phyloP scores from a whole-genome alignment of 2,113 vertebrate genomes.

The Labeo rohita region DNA sequence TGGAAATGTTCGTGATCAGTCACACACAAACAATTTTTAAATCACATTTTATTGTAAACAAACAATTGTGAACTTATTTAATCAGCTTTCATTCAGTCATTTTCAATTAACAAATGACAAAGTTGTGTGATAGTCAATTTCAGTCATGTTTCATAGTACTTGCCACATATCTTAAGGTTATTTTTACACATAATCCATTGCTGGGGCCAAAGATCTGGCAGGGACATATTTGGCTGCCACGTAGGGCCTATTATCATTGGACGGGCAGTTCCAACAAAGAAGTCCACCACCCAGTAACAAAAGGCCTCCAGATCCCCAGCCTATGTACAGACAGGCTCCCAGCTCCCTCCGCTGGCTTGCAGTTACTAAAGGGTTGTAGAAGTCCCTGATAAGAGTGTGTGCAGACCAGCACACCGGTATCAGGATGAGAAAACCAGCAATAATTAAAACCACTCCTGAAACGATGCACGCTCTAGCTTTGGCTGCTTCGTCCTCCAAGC shows the following conservation, averaged over 20 bases:
- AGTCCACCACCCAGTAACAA: constrained; percentile 76
- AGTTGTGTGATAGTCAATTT: not conserved
- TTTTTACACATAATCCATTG: constrained; percentile 73
- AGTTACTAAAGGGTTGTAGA: constrained; percentile 75
- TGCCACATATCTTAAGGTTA: not conserved
- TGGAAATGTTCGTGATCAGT: not conserved
- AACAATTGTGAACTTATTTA: not conserved
- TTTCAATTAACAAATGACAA: not conserved
- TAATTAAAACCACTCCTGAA: constrained; percentile 76
- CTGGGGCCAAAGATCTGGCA: constrained; percentile 60
- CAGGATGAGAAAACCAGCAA: constrained; percentile 70
- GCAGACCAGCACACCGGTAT: constrained; percentile 80
- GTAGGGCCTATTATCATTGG: constrained; percentile 64
- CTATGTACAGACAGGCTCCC: constrained; percentile 76
- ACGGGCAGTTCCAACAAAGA: constrained; percentile 79
- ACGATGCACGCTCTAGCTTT: constrained; percentile 77
- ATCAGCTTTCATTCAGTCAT: not conserved
- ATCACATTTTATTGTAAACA: not conserved
- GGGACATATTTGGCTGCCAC: constrained; percentile 67
- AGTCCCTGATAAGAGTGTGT: constrained; percentile 74
- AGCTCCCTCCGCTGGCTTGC: constrained; percentile 75
- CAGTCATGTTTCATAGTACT: not conserved
- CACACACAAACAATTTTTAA: not conserved
- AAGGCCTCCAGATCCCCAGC: constrained; percentile 72
- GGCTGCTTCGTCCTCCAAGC: constrained; percentile 74